Evolutionary conservation across 2,113 vertebrate genomes (phyloP).

Genomic region (Callipepla californica): DNA sequence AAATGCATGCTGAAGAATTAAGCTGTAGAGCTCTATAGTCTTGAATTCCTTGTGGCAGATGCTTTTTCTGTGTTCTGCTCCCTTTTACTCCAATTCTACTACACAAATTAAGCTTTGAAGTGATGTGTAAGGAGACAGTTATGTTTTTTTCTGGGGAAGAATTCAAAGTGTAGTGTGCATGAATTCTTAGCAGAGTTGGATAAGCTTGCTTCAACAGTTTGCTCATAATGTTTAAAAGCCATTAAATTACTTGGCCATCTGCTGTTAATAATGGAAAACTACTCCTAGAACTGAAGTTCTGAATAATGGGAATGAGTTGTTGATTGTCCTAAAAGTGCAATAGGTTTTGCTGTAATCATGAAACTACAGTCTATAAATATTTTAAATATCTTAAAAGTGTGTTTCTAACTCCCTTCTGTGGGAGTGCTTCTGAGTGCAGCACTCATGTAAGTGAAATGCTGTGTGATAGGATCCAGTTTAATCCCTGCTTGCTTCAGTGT

Average conservation of each 20-base stretch:
- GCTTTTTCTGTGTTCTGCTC: background rate
- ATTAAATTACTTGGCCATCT: conserved; percentile 4
- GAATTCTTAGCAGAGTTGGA: background rate
- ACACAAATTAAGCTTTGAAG: background rate
- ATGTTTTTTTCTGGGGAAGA: background rate
- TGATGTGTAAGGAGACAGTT: background rate
- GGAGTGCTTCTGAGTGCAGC: background rate
- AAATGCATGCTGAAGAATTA: background rate
- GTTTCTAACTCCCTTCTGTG: conserved; percentile 27
- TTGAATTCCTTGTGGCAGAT: background rate
- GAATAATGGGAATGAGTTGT: conserved; percentile 29
- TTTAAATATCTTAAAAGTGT: conserved; percentile 68
- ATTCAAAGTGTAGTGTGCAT: background rate
- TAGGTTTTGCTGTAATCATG: conserved; percentile 63
- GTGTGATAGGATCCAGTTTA: conserved; percentile 36
- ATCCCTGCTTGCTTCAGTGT: conserved; percentile 18
- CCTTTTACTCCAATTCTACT: background rate
- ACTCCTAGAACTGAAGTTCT: background rate
- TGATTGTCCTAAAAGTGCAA: conserved; percentile 35
- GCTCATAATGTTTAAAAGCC: background rate
- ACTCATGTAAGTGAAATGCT: conserved; percentile 9
- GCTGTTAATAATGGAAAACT: conserved; percentile 19
- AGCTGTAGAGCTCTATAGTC: background rate
- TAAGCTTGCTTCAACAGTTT: background rate
- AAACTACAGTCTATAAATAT: conserved; percentile 66